phyloP scores from a whole-genome alignment of 2,797 vertebrate species.

The Avahi laniger region DNA sequence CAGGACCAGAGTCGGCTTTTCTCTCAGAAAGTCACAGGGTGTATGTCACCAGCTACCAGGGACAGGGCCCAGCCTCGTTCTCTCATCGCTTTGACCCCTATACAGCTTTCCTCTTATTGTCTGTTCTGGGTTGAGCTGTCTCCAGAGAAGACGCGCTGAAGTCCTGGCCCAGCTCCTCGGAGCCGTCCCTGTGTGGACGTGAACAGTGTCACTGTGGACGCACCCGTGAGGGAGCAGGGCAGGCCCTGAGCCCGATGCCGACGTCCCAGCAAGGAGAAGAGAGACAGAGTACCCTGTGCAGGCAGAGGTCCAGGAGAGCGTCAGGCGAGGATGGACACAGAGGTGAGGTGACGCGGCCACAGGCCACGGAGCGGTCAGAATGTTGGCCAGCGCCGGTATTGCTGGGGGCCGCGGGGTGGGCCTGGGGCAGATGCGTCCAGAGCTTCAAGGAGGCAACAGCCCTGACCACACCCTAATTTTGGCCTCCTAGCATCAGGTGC shows the following conservation, averaged over 20 bases:
- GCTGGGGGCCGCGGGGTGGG: not conserved
- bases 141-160: not conserved
- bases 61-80: not conserved
- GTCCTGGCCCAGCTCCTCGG: not conserved
- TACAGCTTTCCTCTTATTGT: not conserved
- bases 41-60: not conserved
- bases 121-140: not conserved
- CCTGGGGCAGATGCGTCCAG: not conserved
- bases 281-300: not conserved
- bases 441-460: too few relatives aligned
- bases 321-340: not conserved
- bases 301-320: not conserved
- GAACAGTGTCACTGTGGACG: not conserved
- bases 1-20: not conserved
- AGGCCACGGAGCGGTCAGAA: not conserved
- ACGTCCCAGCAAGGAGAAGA: not conserved
- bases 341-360: not conserved
- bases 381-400: not conserved
- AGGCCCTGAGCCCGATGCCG: not conserved
- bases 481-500: not conserved
- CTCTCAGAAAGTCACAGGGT: not conserved
- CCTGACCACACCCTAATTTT: too few relatives aligned
- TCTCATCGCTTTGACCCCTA: not conserved
- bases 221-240: accelerated
- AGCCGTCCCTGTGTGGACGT: too few relatives aligned